Base-by-base conservation (phyloP, 35 echinoderm and acorn worm genomes). In the Amphiura filiformis region DNA sequence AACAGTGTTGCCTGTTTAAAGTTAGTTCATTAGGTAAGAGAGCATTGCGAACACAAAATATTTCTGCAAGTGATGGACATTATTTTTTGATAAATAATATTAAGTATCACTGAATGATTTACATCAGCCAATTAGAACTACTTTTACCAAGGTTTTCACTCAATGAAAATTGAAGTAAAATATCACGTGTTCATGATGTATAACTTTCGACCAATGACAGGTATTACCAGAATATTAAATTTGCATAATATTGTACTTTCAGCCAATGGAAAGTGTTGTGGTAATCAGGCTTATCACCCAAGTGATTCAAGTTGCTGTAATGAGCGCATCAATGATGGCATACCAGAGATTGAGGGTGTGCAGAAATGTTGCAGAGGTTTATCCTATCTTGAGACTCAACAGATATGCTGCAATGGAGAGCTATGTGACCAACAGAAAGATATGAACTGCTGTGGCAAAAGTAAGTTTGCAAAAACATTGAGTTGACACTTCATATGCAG, bases 221-320 rank as follows among this genome's bases (percentile, higher is more conserved):
- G n/a, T n/a, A n/a, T n/a, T n/a, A n/a, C n/a, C n/a, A n/a, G n/a
- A n/a, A n/a, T n/a, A n/a, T n/a, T n/a, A n/a, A n/a, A n/a, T n/a
- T n/a, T n/a, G n/a, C n/a, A n/a, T n/a, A n/a, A n/a, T n/a, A n/a
- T n/a, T n/a, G n/a, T n/a, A n/a, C n/a, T n/a, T 85, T 31, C 52
- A 85, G 83, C 49, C n/a, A 56, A 75, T 61, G 83, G 83, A 7
- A 85, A 85, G n/a, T 85, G 83, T 65, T 85, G 83, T 22, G 37
- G 56, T 61, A 40, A 33, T 23, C 28, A 35, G 26, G 49, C 56
- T 0, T 85, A 85, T 40, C 83, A 85, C 22, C 57, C 83, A 34
- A 85, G 56, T 36, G 32, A 37, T n/a, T 31, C 52, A 20, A 36
- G 32, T 0, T 85, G 83, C 65, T 85, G 83, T 28, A 47, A 36